These are phyloP conservation scores for Trachurus trachurus DNA, from an alignment of 2,797 vertebrate genomes.

Conservation along the genomic window DNA sequence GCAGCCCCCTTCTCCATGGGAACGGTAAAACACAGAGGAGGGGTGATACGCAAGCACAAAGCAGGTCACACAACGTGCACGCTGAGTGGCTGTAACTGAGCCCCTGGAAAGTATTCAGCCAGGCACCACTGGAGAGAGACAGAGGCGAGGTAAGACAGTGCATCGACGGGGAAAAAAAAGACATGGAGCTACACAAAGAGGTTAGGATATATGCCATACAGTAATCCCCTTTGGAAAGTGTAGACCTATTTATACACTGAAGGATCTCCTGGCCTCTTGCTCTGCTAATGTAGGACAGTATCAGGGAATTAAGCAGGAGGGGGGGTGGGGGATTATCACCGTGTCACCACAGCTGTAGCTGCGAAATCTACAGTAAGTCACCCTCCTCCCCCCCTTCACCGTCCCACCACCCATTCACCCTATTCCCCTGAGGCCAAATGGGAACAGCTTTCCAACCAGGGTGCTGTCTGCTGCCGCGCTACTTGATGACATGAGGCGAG, in stretches of 20 bases:
- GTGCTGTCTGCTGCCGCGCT: conserved; percentile 47
- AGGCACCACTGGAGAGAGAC: conserved; percentile 44
- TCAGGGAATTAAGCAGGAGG: conserved; percentile 81
- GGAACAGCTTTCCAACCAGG: conserved; percentile 60
- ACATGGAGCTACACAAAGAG: conserved; percentile 54
- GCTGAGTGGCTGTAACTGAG: conserved; percentile 58
- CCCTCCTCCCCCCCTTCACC: background rate
- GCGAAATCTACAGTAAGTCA: conserved; percentile 74
- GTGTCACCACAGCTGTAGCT: conserved; percentile 76
- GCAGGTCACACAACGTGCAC: conserved; percentile 40
- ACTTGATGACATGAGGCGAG: conserved; percentile 49
- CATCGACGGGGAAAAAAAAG: conserved; percentile 42
- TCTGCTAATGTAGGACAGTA: conserved; percentile 86
- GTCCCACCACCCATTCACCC: conserved; percentile 44
- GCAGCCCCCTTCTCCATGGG: conserved; percentile 64
- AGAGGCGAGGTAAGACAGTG: conserved; percentile 21
- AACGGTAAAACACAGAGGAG: conserved; percentile 63
- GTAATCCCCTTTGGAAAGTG: conserved; percentile 76
- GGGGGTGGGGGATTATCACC: conserved; percentile 71
- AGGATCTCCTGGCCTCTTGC: conserved; percentile 79
- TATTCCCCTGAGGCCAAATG: conserved; percentile 52
- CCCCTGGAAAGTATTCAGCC: conserved; percentile 50
- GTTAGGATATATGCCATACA: conserved; percentile 52
- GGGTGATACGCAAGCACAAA: conserved; percentile 51
- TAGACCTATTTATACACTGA: conserved; percentile 76